Evolutionary conservation across 2,797 vertebrate species (phyloP).

Genomic region (Silurus lanzhouensis): DNA sequence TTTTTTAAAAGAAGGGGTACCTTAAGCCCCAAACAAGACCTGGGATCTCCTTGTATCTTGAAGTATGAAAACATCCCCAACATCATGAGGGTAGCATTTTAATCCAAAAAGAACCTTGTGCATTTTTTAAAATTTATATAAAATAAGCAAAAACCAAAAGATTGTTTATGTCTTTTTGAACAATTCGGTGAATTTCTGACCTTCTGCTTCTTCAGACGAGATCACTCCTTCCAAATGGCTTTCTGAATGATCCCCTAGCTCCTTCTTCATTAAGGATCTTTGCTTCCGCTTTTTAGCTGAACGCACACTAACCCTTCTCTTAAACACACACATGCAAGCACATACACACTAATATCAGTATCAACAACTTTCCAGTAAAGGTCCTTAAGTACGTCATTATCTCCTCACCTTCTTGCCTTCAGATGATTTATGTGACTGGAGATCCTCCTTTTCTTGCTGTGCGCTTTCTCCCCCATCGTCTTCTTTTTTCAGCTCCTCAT

Average conservation of each 20-base stretch:
- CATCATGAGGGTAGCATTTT: neutral
- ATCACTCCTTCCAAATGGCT: slow-evolving; percentile 60
- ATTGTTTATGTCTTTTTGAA: neutral
- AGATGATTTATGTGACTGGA: slow-evolving; percentile 24
- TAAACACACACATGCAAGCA: slow-evolving; percentile 35
- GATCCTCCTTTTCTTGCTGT: slow-evolving; percentile 59
- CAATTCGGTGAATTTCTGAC: neutral
- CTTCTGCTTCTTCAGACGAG: slow-evolving; percentile 46
- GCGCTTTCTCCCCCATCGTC: slow-evolving; percentile 20
- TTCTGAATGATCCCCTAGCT: slow-evolving; percentile 52
- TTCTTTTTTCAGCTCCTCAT: slow-evolving; percentile 15
- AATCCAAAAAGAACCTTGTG: neutral
- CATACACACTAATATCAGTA: slow-evolving; percentile 2
- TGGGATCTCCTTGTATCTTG: too few relatives aligned
- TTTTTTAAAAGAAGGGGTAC: neutral
- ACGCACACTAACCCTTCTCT: slow-evolving; percentile 61
- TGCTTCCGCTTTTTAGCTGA: slow-evolving; percentile 54
- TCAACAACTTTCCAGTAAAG: neutral
- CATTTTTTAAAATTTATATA: neutral
- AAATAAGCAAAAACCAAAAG: neutral
- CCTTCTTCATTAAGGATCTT: slow-evolving; percentile 47
- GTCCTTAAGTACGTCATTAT: neutral
- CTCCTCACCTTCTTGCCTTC: slow-evolving; percentile 63
- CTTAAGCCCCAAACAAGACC: neutral
- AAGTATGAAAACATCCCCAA: neutral